These are phyloP conservation scores for Carassius auratus DNA, from an alignment of 2,113 vertebrate genomes.

Conservation along the genomic window DNA sequence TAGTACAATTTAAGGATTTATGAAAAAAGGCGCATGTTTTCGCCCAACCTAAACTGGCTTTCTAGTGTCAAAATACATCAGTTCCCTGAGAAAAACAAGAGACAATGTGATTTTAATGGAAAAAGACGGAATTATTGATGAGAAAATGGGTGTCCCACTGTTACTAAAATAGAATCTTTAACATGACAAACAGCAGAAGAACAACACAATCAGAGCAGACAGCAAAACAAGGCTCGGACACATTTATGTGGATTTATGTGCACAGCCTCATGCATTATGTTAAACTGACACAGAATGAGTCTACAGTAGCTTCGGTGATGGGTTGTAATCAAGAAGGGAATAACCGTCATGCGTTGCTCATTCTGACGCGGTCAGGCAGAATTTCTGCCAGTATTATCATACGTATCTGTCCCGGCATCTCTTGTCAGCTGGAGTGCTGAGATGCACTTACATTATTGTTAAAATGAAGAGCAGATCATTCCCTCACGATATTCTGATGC, in stretches of 20 bases:
- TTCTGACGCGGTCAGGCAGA: background rate
- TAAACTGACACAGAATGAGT: background rate
- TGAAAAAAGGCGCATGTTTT: background rate
- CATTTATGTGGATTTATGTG: slow-evolving; percentile 10
- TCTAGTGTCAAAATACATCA: background rate
- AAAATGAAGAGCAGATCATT: slow-evolving; percentile 19
- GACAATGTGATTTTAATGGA: slow-evolving; percentile 7
- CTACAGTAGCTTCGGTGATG: slow-evolving; percentile 7
- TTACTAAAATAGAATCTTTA: slow-evolving; percentile 41
- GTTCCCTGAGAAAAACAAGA: background rate
- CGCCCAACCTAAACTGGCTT: background rate
- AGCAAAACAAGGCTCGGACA: background rate
- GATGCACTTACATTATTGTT: slow-evolving; percentile 30
- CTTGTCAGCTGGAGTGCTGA: background rate
- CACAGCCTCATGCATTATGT: slow-evolving; percentile 10
- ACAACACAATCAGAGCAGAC: slow-evolving; percentile 18
- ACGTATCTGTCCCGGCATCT: background rate
- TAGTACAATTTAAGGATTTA: background rate
- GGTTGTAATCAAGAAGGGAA: background rate
- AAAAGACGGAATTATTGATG: slow-evolving; percentile 37
- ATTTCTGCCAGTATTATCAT: slow-evolving; percentile 3
- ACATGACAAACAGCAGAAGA: slow-evolving; percentile 8
- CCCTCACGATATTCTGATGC: slow-evolving; percentile 5
- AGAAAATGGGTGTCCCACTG: slow-evolving; percentile 36
- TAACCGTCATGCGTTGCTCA: slow-evolving; percentile 11